phyloP scores from a whole-genome alignment of 2,113 vertebrate species.

The Prietella phreatophila region DNA sequence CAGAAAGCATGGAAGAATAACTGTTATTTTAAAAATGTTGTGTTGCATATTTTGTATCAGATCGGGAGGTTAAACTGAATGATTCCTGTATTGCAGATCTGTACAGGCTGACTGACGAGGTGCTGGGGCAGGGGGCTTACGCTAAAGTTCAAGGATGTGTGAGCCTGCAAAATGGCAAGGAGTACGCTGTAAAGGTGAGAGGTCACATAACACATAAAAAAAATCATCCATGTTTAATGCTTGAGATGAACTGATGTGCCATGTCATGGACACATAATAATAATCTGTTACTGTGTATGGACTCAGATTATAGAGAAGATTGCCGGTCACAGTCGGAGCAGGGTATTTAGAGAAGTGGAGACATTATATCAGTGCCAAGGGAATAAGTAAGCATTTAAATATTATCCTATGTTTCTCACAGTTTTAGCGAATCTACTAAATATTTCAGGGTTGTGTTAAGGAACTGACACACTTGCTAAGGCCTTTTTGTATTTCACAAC shows the following conservation, averaged over 20 bases:
- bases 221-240: not conserved
- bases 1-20: not conserved
- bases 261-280: not conserved
- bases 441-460: not conserved
- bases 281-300: conserved; percentile 43
- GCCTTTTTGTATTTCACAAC: conserved; percentile 40
- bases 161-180: conserved; percentile 86
- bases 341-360: conserved; percentile 94
- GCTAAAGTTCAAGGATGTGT: conserved; percentile 94
- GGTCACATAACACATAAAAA: too few relatives aligned
- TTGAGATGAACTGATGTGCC: not conserved
- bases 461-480: not conserved
- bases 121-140: conserved; percentile 90
- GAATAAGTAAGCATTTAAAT: conserved; percentile 78
- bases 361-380: conserved; percentile 97
- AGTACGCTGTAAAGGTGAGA: conserved; percentile 91
- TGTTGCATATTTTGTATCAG: conserved; percentile 1
- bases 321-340: conserved; percentile 86
- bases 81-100: conserved; percentile 72
- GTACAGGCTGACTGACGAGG: conserved; percentile 89
- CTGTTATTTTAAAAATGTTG: not conserved
- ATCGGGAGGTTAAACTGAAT: not conserved
- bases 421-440: not conserved
- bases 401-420: not conserved
- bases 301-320: conserved; percentile 91